Evolutionary conservation across 2,888 invertebrate genomes (phyloP).

Genomic region (Drosophila paramelanica): DNA sequence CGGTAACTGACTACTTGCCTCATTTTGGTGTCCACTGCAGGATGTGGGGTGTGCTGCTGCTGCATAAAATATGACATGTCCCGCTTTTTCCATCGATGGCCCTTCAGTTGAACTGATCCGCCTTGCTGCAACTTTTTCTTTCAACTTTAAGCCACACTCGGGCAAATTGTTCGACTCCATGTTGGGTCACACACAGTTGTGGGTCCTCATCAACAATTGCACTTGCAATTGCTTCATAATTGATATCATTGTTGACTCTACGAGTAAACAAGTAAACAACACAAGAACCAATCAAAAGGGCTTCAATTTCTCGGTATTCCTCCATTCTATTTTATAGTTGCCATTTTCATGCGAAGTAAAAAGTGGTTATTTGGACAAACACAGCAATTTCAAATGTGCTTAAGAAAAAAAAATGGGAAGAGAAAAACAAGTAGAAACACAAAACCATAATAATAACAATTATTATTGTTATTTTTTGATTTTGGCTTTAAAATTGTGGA

Average conservation of each 20-base stretch:
- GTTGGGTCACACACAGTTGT: conserved; percentile 24
- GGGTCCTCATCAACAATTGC: conserved; percentile 10
- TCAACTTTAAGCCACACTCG: conserved; percentile 57
- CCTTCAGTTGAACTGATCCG: conserved; percentile 1
- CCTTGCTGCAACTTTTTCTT: background rate
- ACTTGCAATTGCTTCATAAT: conserved; percentile 23
- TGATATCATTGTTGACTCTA: conserved; percentile 17
- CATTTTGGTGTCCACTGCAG: conserved; percentile 18
- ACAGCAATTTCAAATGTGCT: background rate
- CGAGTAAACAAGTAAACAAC: background rate
- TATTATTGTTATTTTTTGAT: too few relatives aligned
- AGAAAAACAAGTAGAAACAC: too few relatives aligned
- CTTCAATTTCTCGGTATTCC: background rate
- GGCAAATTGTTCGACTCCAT: conserved; percentile 15
- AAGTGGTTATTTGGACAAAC: background rate
- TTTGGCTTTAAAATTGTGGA: too few relatives aligned
- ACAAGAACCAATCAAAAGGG: background rate
- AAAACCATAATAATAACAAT: too few relatives aligned
- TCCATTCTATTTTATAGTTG: background rate
- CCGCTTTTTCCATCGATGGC: conserved; percentile 55
- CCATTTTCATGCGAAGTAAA: background rate
- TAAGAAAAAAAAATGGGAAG: too few relatives aligned
- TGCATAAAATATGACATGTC: conserved; percentile 64
- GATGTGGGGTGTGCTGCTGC: conserved; percentile 15
- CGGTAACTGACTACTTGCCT: conserved; percentile 18